Percentiles rank a stretch among this genome's conserved stretches.
Evolutionary conservation across 2,797 vertebrate genomes (phyloP).

Genomic region (Acipenser oxyrinchus): DNA sequence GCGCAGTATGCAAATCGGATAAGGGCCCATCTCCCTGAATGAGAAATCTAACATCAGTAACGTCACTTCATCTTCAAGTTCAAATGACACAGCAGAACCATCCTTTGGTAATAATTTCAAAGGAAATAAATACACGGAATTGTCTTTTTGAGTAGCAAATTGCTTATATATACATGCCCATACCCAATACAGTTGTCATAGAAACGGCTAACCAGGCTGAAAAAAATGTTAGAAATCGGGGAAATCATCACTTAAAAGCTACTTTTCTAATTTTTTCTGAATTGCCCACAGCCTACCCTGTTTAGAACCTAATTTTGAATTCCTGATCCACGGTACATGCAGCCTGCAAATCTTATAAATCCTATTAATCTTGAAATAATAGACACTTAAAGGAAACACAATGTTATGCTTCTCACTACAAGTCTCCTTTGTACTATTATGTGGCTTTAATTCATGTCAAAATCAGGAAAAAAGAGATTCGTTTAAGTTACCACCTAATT

Average conservation of each 20-base stretch:
- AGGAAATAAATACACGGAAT: slow-evolving; percentile 32
- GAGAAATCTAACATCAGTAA: no score
- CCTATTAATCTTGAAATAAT: slow-evolving; percentile 46
- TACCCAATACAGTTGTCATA: slow-evolving; percentile 26
- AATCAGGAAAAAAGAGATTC: slow-evolving; percentile 16
- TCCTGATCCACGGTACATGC: slow-evolving; percentile 36
- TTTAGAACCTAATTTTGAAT: slow-evolving; percentile 29
- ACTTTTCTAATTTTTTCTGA: slow-evolving; percentile 9
- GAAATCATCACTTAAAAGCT: slow-evolving; percentile 30
- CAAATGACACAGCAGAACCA: background rate
- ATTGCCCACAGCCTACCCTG: slow-evolving; percentile 21
- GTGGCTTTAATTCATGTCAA: slow-evolving; percentile 43
- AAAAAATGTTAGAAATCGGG: slow-evolving; percentile 21
- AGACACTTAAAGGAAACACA: slow-evolving; percentile 40
- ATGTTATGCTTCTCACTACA: slow-evolving; percentile 31
- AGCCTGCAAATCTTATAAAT: slow-evolving; percentile 42
- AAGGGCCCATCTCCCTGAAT: no score
- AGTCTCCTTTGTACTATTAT: slow-evolving; percentile 39
- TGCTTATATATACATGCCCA: background rate
- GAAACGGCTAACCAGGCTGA: slow-evolving; percentile 19
- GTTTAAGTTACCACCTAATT: slow-evolving; percentile 30
- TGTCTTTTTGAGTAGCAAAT: slow-evolving; percentile 26
- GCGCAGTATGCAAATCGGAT: no score
- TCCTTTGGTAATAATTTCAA: slow-evolving; percentile 36
- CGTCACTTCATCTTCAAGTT: background rate